Conservation (phyloP, 2,888 invertebrate genomes). For the Torymus aiolomorphi region DNA sequence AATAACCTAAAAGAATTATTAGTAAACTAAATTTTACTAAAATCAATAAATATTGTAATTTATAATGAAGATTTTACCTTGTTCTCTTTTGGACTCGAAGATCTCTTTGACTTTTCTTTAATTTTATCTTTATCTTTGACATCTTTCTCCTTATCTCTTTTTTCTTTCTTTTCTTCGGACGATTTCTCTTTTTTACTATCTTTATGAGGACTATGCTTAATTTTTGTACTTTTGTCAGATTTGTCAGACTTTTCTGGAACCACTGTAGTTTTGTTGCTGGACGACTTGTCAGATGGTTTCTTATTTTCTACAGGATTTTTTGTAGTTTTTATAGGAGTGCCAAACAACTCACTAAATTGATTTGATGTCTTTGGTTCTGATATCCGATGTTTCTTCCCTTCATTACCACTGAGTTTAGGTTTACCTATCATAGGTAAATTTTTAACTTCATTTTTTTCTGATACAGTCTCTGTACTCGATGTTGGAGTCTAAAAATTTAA, state of each 20-base stretch:
- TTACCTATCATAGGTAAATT: slow-evolving; percentile 82
- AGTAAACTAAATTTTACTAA: too few species aligned
- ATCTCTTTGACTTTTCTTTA: slow-evolving; percentile 77
- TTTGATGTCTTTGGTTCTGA: slow-evolving; percentile 77
- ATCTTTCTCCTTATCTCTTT: slow-evolving; percentile 77
- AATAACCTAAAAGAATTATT: slow-evolving; percentile 2
- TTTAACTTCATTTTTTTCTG: slow-evolving; percentile 79
- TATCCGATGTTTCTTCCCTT: slow-evolving; percentile 72
- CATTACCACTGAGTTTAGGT: slow-evolving; percentile 81
- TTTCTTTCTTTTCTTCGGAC: slow-evolving; percentile 75
- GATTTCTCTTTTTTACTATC: slow-evolving; percentile 76
- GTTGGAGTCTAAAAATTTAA: slow-evolving; percentile 65
- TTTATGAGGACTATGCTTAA: slow-evolving; percentile 79
- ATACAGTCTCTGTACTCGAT: slow-evolving; percentile 78
- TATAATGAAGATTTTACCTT: slow-evolving; percentile 63
- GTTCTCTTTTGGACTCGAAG: slow-evolving; percentile 73
- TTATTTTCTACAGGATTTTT: slow-evolving; percentile 83
- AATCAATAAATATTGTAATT: background rate
- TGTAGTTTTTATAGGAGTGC: slow-evolving; percentile 87
- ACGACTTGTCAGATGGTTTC: slow-evolving; percentile 75
- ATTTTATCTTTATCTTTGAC: slow-evolving; percentile 77
- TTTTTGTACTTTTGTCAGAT: slow-evolving; percentile 72
- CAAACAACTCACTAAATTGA: slow-evolving; percentile 89
- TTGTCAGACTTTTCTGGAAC: slow-evolving; percentile 79
- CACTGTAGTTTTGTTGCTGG: slow-evolving; percentile 63